Evolutionary conservation across 2,113 vertebrate genomes (phyloP), one percentile per base, ranked within the genome.

Genomic region (Macheiramphus alcinus): DNA sequence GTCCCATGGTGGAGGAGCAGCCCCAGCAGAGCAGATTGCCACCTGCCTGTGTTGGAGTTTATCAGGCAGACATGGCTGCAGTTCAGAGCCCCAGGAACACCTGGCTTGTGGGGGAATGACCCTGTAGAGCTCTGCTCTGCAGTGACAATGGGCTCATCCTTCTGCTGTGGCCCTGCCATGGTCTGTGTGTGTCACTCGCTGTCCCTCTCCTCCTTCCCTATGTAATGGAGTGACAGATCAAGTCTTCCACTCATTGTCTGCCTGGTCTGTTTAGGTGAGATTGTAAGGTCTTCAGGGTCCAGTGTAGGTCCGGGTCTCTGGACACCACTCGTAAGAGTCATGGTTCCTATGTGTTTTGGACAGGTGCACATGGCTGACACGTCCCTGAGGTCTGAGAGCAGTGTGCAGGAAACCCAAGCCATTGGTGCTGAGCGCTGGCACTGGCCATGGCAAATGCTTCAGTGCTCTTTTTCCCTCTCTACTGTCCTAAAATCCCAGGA

Each of bases 41-140:
- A n/a, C 13, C 25, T 40, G 5, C 10, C 25, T 26, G 3, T 75
- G 42, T 32, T 1, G 2, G 23, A 29, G 4, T 67, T 90, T 48
- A 58, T 63, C 27, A 82, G 45, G 13, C 16, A 71, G 25, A 67
- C 0, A 0, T 7, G 20, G 9, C 15, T 81, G 70, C n/a, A 76
- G 25, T 29, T 73, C 43, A 62, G 63, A 86, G 45, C 34, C 27
- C 31, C 3, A 5, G 73, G 34, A 80, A 7, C 17, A 73, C 5
- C 15, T 48, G 47, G 12, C 2, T 1, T 56, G 16, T 61, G 26
- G 22, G 17, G 18, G 4, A 83, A 72, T 19, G 34, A 48, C 21
- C 16, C 13, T 72, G 59, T 17, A 38, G 45, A 85, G 16, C 40
- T 70, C 45, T 81, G 31, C 25, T 70, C 27, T 5, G 5, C n/a